phyloP scores from a whole-genome alignment of 2,113 vertebrate genomes.

The Misgurnus anguillicaudatus region DNA sequence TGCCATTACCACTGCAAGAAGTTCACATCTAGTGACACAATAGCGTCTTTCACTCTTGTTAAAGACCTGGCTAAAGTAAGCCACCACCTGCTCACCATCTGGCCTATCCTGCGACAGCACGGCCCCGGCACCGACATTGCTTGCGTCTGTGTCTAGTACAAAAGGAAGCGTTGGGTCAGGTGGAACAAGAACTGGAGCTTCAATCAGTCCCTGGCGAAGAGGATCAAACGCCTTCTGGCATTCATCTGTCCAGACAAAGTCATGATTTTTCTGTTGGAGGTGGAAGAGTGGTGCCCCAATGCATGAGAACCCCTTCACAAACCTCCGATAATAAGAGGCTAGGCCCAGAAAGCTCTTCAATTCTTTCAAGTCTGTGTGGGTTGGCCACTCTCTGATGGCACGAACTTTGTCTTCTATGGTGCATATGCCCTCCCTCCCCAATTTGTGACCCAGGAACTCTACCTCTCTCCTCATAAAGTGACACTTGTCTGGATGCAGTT shows the following conservation, averaged over 20 bases:
- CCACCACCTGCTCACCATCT: slow-evolving; percentile 27
- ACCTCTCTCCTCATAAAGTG: slow-evolving; percentile 29
- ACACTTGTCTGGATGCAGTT: slow-evolving; percentile 40
- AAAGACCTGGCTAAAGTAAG: slow-evolving; percentile 23
- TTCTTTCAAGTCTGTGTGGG: background rate
- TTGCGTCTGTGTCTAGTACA: background rate
- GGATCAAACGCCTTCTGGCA: slow-evolving; percentile 10
- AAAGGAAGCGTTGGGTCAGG: background rate
- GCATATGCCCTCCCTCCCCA: background rate
- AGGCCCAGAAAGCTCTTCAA: background rate
- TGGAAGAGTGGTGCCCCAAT: background rate
- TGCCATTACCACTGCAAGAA: slow-evolving; percentile 16
- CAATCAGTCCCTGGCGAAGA: background rate
- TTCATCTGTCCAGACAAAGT: background rate
- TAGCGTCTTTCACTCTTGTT: slow-evolving; percentile 12
- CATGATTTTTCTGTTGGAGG: background rate
- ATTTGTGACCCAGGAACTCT: slow-evolving; percentile 20
- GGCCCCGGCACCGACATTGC: background rate
- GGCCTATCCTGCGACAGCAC: background rate
- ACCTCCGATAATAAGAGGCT: background rate
- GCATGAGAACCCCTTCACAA: slow-evolving; percentile 12
- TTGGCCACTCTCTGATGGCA: background rate
- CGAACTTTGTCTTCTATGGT: background rate
- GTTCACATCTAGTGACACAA: slow-evolving; percentile 18
- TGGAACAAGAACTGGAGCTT: background rate